These are phyloP conservation scores for Bilobella aurantiaca DNA, from an alignment of 1,140 invertebrate genomes.

Conservation along the genomic window DNA sequence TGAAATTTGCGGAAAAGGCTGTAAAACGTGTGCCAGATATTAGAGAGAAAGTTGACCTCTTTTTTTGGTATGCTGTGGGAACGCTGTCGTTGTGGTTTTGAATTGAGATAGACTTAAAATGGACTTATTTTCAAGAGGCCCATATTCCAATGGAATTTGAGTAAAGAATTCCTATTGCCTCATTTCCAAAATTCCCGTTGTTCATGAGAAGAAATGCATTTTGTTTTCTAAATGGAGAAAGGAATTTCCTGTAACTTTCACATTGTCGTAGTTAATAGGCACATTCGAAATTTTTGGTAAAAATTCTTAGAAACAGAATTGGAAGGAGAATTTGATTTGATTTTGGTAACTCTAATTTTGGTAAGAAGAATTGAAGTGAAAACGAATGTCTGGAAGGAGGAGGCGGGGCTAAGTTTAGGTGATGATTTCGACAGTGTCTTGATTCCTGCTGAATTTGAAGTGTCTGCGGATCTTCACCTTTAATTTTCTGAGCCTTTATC, in stretches of 20 bases:
- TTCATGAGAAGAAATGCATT: not conserved
- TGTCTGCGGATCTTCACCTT: not conserved
- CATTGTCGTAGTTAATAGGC: no score
- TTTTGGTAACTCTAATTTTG: not conserved
- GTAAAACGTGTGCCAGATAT: no score
- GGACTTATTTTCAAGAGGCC: not conserved
- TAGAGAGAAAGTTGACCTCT: slow-evolving; percentile 2
- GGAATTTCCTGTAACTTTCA: no score
- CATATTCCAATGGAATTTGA: no score
- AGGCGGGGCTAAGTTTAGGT: not conserved
- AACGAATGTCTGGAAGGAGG: not conserved
- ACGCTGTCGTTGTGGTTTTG: not conserved
- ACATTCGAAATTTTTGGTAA: not conserved
- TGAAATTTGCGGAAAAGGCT: not conserved
- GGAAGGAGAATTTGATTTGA: not conserved
- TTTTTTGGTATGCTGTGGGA: not conserved
- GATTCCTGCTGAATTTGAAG: not conserved
- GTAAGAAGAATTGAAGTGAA: not conserved
- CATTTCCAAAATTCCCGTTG: not conserved
- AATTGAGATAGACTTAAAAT: not conserved
- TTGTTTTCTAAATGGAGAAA: not conserved
- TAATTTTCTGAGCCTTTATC: no score
- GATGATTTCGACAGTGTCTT: not conserved
- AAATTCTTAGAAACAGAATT: not conserved
- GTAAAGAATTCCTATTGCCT: not conserved